phyloP scores from a whole-genome alignment of 1,140 invertebrate species.

The Bombus fervidus region DNA sequence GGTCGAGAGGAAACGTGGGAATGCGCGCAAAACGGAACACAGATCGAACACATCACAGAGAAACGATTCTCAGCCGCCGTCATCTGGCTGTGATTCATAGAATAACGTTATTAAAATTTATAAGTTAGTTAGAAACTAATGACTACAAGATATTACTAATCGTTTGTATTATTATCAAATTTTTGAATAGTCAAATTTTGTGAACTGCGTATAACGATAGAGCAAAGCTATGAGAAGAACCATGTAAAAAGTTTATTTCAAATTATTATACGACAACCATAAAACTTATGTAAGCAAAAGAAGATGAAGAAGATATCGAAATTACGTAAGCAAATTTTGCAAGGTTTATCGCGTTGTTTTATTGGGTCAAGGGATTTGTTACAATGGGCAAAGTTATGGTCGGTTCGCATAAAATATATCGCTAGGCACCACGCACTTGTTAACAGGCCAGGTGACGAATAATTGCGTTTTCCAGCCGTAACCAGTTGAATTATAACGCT shows the following conservation, averaged over 20 bases:
- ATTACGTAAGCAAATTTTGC: background rate
- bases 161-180: background rate
- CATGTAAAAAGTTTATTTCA: too few species aligned
- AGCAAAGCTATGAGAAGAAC: too few species aligned
- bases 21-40: slow-evolving; percentile 18
- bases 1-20: slow-evolving; percentile 42
- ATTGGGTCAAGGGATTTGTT: background rate
- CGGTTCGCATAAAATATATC: background rate
- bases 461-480: background rate
- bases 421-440: background rate
- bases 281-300: too few species aligned
- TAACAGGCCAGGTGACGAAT: background rate
- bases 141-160: too few species aligned
- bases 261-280: too few species aligned
- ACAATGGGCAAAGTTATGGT: background rate
- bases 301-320: too few species aligned
- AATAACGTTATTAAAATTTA: too few species aligned
- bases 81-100: background rate
- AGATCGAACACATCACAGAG: background rate
- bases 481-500: slow-evolving; percentile 1
- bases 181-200: background rate
- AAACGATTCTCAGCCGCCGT: background rate
- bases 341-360: background rate
- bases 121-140: too few species aligned
- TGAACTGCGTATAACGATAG: too few species aligned